Conservation (phyloP, 92 coral and sea anemone species). For the Bergia puertoricense region DNA sequence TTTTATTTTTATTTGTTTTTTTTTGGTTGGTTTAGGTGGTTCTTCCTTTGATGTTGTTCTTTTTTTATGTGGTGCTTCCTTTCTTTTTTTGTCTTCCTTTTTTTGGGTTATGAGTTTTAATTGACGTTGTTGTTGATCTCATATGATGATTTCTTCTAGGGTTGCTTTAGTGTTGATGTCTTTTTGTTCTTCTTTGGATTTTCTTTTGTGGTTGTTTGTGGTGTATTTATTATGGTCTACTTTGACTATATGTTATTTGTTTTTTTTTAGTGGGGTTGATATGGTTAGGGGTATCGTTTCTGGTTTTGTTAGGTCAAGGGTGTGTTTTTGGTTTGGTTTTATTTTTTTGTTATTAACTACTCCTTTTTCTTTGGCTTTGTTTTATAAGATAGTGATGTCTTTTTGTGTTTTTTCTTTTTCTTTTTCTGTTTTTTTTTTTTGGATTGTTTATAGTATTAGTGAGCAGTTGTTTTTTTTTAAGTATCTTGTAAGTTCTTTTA, state of each 20-base stretch:
- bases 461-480: not conserved
- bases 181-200: not conserved
- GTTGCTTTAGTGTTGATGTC: not conserved
- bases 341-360: not conserved
- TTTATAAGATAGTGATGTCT: not conserved
- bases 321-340: not conserved
- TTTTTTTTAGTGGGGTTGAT: not conserved
- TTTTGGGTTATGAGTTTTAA: not conserved
- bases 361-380: not conserved
- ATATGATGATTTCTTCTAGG: conserved; percentile 15
- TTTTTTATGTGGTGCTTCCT: no score
- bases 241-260: not conserved
- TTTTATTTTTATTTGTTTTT: not conserved
- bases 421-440: not conserved
- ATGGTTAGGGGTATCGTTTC: not conserved
- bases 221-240: not conserved
- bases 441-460: not conserved
- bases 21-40: not conserved
- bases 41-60: no score
- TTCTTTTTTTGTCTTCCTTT: no score
- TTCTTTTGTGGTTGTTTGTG: not conserved
- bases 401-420: not conserved
- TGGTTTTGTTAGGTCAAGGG: not conserved
- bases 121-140: conserved; percentile 8
- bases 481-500: not conserved